These are phyloP conservation scores for Sebastes schlegelii DNA, from an alignment of 2,113 vertebrate species.

Conservation along the genomic window DNA sequence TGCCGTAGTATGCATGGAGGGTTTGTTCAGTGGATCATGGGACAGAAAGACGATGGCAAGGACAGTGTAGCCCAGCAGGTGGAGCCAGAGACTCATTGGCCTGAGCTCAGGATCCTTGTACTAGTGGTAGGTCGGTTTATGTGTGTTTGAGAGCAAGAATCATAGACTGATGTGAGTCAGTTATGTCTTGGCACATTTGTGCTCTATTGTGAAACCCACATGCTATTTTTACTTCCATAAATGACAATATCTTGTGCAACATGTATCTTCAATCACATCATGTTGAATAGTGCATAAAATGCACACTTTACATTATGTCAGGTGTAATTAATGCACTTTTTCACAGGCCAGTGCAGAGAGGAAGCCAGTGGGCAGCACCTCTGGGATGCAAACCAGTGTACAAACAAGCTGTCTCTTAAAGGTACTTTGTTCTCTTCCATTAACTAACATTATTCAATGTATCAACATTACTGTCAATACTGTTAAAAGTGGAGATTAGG, in stretches of 20 bases:
- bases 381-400: conserved; percentile 94
- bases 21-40: conserved; percentile 95
- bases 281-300: neutral
- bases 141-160: neutral
- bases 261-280: neutral
- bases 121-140: conserved; percentile 89
- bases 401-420: conserved; percentile 90
- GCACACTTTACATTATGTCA: neutral
- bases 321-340: conserved; percentile 13
- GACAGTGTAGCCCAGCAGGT: conserved; percentile 93
- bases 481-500: neutral
- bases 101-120: conserved; percentile 90
- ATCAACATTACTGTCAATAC: neutral
- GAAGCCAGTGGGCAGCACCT: conserved; percentile 90
- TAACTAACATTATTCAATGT: neutral
- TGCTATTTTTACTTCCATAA: neutral
- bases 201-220: neutral
- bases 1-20: conserved; percentile 94
- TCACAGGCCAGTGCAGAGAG: conserved; percentile 89
- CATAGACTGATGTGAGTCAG: neutral
- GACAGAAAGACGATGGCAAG: conserved; percentile 87
- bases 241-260: neutral
- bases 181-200: neutral
- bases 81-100: conserved; percentile 92
- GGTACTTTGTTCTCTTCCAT: conserved; percentile 75